Base-by-base conservation (phyloP, 2,888 invertebrate genomes). In the Clitarchus hookeri region DNA sequence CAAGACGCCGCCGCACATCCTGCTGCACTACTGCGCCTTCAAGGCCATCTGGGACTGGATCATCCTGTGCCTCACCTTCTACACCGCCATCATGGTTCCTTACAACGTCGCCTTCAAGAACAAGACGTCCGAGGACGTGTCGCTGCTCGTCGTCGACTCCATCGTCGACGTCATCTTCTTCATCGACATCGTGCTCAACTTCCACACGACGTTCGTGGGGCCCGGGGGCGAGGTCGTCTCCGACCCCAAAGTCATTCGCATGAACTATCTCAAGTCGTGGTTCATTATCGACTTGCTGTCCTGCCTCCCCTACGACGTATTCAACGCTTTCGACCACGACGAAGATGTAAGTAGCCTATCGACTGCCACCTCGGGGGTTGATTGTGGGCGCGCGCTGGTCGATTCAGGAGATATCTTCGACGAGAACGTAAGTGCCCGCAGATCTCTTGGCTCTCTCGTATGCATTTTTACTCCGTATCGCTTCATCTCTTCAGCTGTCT, bases 11-110 rank as follows among this genome's bases (percentile, higher is more conserved):
- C 99, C 99, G 89, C 99, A 99, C 94, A 99, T 99, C 92, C 95
- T 99, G 90, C 95, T 99, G 90, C 99, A 99, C 94, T 99, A 99
- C 94, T 99, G 99, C 94, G 98, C 99, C 91, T 99, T 99, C 94
- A 98, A 99, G 94, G 97, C 98, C 90, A 97, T 98, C 92, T 99
- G 99, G 98, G 99, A 99, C 94, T 99, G 99, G 99, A 97, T 99
- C 92, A 99, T 99, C 92, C 95, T 99, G 90, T 98, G 98, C 93
- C 95, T 99, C 92, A 99, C 99, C 90, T 99, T 99, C 95, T 99
- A 99, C 94, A 99, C 99, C 90, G 99, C 98, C 91, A 97, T 98
- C 92, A 93, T 95, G 98, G 99, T 99, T 91, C 99, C 99, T 89
- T 99, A 98, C 94, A 99, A 99, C 93, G 99, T 99, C 91, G 99